Evolutionary conservation across 2,888 invertebrate species (phyloP).

Genomic region (Odontothrips loti): DNA sequence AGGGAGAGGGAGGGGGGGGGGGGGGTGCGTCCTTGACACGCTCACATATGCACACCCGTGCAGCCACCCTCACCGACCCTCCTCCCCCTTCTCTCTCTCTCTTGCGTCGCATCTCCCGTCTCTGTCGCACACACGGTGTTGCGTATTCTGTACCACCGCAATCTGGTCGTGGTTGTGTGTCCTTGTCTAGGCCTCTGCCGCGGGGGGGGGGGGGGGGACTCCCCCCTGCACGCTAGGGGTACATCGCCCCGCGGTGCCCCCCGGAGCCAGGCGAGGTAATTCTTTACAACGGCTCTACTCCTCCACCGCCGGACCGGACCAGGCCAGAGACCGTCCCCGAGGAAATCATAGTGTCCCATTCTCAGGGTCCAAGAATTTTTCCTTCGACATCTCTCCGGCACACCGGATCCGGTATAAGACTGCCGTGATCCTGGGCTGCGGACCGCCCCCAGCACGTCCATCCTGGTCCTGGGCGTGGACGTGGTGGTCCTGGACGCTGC

Average conservation of each 20-base stretch:
- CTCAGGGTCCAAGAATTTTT: neutral
- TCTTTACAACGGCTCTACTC: slow-evolving; percentile 31
- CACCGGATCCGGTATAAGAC: neutral
- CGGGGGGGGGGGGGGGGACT: neutral
- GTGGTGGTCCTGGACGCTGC: too few relatives aligned
- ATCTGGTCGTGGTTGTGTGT: neutral
- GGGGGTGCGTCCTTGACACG: neutral
- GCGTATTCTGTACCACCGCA: neutral
- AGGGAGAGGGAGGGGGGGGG: neutral
- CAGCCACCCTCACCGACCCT: neutral
- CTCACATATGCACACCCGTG: neutral
- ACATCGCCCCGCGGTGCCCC: neutral
- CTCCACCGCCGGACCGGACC: neutral
- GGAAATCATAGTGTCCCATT: slow-evolving; percentile 4
- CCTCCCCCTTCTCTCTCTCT: too few relatives aligned
- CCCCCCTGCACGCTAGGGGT: neutral
- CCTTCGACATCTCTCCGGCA: neutral
- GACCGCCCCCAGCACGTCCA: too few relatives aligned
- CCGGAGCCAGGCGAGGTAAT: slow-evolving; percentile 27
- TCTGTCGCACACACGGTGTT: neutral
- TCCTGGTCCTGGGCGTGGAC: too few relatives aligned
- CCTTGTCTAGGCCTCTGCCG: neutral
- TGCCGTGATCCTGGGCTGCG: neutral
- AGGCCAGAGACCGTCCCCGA: neutral
- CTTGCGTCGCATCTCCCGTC: neutral